These are phyloP conservation scores for Catharus fuscescens DNA, from an alignment of 2,113 vertebrate species.

Conservation along the genomic window DNA sequence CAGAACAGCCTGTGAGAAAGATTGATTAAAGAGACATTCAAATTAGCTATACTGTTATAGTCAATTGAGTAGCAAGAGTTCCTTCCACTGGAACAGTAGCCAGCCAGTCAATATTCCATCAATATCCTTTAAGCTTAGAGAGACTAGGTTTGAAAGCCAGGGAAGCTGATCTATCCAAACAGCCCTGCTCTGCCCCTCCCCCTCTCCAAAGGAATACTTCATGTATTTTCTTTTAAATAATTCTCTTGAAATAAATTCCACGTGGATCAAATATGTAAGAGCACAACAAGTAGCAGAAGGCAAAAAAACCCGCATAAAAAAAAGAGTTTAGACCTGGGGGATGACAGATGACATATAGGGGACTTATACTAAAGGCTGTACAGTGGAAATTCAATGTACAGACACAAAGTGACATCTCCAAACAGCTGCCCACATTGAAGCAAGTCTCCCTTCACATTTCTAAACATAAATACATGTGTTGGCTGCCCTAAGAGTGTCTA, in stretches of 20 bases:
- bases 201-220: background rate
- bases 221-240: background rate
- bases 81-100: background rate
- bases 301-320: background rate
- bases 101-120: background rate
- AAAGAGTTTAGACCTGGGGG: background rate
- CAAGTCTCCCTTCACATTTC: background rate
- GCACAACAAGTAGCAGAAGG: background rate
- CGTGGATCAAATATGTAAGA: background rate
- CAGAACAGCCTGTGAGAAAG: background rate
- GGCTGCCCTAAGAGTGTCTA: background rate
- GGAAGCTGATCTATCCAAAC: background rate
- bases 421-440: background rate
- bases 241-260: background rate
- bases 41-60: background rate
- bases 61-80: background rate
- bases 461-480: background rate
- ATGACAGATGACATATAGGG: background rate
- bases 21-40: background rate
- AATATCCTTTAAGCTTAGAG: background rate
- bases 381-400: background rate
- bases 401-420: background rate
- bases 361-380: background rate
- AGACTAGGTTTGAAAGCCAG: background rate
- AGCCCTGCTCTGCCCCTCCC: fast-evolving